These are phyloP conservation scores for Acromyrmex heyeri DNA, from an alignment of 1,140 invertebrate species.

Conservation along the genomic window DNA sequence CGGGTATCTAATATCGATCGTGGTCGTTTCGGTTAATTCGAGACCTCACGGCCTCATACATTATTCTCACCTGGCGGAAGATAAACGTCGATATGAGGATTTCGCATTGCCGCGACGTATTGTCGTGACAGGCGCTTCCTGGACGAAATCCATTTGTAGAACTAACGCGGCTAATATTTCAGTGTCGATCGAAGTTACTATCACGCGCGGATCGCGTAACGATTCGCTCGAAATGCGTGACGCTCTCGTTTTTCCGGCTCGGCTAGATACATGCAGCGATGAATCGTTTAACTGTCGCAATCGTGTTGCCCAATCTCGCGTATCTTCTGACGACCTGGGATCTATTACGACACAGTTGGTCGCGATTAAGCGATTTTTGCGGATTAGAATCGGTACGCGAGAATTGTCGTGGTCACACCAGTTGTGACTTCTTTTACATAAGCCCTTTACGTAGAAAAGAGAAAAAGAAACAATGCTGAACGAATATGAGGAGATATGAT, in stretches of 20 bases:
- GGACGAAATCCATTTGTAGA: slow-evolving; percentile 53
- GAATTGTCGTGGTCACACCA: background rate
- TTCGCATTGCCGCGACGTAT: slow-evolving; percentile 48
- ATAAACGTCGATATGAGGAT: slow-evolving; percentile 60
- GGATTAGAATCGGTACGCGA: slow-evolving; percentile 1
- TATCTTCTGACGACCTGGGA: slow-evolving; percentile 28
- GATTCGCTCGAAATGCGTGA: slow-evolving; percentile 45
- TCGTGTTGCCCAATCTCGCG: slow-evolving; percentile 29
- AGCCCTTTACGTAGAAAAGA: background rate
- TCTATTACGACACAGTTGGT: slow-evolving; percentile 35
- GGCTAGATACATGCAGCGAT: slow-evolving; percentile 1
- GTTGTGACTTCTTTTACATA: slow-evolving; percentile 1
- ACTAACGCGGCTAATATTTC: slow-evolving; percentile 62
- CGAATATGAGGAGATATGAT: background rate
- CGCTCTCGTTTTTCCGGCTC: slow-evolving; percentile 29
- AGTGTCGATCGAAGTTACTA: slow-evolving; percentile 53
- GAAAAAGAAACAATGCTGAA: background rate
- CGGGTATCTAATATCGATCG: slow-evolving; percentile 23
- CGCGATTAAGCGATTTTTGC: slow-evolving; percentile 22
- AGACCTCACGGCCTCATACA: slow-evolving; percentile 11
- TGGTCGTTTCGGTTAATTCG: slow-evolving; percentile 33
- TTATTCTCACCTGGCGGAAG: slow-evolving; percentile 56
- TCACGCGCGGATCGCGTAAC: slow-evolving; percentile 41
- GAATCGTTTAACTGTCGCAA: slow-evolving; percentile 56
- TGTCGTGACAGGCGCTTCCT: slow-evolving; percentile 57